Conservation (phyloP, 1,140 invertebrate genomes). For the Sweltsa coloradensis region DNA sequence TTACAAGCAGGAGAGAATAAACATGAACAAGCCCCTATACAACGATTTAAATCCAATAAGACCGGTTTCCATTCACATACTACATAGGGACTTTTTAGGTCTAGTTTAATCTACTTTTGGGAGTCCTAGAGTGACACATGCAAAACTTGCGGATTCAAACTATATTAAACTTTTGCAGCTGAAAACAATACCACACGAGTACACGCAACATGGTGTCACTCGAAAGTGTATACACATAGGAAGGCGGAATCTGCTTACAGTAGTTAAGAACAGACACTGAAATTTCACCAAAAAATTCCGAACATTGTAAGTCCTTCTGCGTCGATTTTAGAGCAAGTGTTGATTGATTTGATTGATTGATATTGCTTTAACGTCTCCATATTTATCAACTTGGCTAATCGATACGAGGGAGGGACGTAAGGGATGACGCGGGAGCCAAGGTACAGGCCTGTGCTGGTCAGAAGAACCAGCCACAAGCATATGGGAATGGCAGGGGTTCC, state of each 20-base stretch:
- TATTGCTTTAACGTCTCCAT: no score
- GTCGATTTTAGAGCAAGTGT: slow-evolving; percentile 3
- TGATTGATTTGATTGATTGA: no score
- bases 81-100: slow-evolving; percentile 7
- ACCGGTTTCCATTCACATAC: slow-evolving; percentile 3
- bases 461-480: no score
- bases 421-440: no score
- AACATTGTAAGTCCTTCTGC: neutral
- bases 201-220: neutral
- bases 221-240: neutral
- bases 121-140: slow-evolving; percentile 4
- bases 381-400: no score
- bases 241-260: neutral
- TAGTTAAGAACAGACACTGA: neutral
- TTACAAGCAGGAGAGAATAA: no score
- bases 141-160: slow-evolving; percentile 7
- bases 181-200: neutral
- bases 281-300: neutral
- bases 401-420: no score
- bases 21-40: no score
- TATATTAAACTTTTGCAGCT: neutral
- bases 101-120: slow-evolving; percentile 9
- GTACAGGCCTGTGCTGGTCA: no score
- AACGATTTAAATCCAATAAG: slow-evolving; percentile 6
- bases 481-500: no score